These are phyloP conservation scores for Dasyornis broadbenti DNA, from an alignment of 2,113 vertebrate species.

Conservation along the genomic window DNA sequence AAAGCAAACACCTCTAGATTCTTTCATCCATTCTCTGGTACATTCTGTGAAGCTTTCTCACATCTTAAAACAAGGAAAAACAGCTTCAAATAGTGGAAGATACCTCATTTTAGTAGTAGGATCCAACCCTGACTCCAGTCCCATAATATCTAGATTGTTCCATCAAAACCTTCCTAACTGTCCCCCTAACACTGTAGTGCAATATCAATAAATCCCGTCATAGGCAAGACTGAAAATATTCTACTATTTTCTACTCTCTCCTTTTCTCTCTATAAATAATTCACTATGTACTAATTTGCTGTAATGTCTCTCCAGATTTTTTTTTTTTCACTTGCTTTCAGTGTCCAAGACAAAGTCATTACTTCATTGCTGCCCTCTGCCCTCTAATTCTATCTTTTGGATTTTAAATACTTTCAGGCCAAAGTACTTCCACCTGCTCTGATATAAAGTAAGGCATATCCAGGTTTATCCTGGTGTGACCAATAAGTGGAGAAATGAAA, in stretches of 20 bases:
- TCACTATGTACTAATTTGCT: neutral
- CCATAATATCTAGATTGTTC: neutral
- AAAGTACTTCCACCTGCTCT: neutral
- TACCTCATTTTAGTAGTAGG: neutral
- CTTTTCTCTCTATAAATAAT: conserved; percentile 25
- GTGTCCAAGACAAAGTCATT: conserved; percentile 20
- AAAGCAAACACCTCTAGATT: neutral
- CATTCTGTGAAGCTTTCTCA: neutral
- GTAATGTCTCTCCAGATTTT: conserved; percentile 4
- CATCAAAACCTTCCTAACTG: neutral
- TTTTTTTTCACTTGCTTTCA: neutral
- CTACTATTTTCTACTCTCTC: neutral
- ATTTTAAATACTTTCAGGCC: conserved; percentile 8
- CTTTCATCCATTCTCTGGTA: neutral
- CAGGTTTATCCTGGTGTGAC: neutral
- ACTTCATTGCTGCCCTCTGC: conserved; percentile 13
- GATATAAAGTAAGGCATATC: neutral
- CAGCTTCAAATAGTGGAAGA: neutral
- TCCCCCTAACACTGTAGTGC: neutral
- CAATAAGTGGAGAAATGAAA: neutral
- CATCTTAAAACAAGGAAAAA: neutral
- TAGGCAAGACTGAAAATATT: neutral
- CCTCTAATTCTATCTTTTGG: neutral
- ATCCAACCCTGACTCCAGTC: neutral
- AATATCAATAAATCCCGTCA: neutral